phyloP scores from a whole-genome alignment of 2,797 vertebrate species.

The Microtus agrestis region DNA sequence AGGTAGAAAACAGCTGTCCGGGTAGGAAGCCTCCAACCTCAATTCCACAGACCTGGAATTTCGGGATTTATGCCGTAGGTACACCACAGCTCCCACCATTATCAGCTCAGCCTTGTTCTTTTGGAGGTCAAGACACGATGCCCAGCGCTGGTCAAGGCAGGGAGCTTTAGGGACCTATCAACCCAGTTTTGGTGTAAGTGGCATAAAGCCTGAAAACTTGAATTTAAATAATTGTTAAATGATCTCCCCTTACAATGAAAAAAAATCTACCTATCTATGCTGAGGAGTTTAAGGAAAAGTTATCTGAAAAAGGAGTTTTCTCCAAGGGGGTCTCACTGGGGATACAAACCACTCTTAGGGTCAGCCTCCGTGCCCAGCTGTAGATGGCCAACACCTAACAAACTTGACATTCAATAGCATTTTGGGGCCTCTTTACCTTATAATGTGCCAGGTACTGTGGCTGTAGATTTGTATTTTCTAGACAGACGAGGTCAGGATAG shows the following conservation, averaged over 20 bases:
- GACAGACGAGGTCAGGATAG: no score
- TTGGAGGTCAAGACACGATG: conserved; percentile 72
- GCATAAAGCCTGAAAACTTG: conserved; percentile 60
- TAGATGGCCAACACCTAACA: background rate
- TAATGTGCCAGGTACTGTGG: no score
- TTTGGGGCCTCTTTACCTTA: background rate
- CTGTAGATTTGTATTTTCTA: no score
- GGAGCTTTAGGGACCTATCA: conserved; percentile 56
- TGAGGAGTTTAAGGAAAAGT: conserved; percentile 13
- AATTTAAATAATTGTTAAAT: conserved; percentile 34
- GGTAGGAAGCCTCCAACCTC: conserved; percentile 56
- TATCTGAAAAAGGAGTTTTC: background rate
- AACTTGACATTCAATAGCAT: background rate
- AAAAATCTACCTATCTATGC: background rate
- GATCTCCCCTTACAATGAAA: background rate
- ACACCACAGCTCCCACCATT: conserved; percentile 42
- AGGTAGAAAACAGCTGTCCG: conserved; percentile 82
- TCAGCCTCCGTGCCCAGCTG: background rate
- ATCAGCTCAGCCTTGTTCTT: conserved; percentile 68
- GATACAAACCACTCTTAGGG: background rate
- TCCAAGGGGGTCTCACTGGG: background rate
- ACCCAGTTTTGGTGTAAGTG: conserved; percentile 73
- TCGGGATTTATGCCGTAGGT: conserved; percentile 73
- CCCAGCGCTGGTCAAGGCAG: conserved; percentile 55
- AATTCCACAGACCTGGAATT: conserved; percentile 78